Base-by-base conservation (phyloP, 2,113 vertebrate species). In the Myotis brandtii region DNA sequence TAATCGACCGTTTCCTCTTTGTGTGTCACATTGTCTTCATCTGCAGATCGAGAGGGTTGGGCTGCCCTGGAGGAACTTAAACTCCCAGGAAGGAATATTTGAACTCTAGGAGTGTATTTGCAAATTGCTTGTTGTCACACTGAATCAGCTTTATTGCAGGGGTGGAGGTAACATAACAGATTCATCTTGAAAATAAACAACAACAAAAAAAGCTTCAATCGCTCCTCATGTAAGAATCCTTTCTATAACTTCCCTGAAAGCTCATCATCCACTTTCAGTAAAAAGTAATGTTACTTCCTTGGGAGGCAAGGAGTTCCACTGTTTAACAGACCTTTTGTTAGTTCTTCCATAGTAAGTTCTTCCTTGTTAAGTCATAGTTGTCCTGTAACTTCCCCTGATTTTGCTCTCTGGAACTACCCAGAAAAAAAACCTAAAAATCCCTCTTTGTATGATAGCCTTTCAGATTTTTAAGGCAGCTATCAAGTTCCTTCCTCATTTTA, bases 351-450 rank as follows among this genome's bases (percentile, higher is more conserved):
- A 18, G 48, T n/a, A 87, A 95, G 86, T 52, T 70, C 93, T 95
- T 95, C 54, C 73, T 73, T 83, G 72, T 76, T 76, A 82, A 52
- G 32, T 89, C 73, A 62, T 23, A 73, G 54, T 86, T 96, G 70
- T 95, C 52, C 25, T 92, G 43, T 86, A 85, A 90, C 59, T 88
- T 90, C 76, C 64, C 84, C 62, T 69, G 56, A 64, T 81, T 86
- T 69, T 76, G 27, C 89, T 95, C 48, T 84, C 64, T 86, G 67
- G 21, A 93, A 90, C 43, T 79, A 91, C 34, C 2, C 6, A 66
- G 50, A 21, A 30, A 90, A 86, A 91, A 46, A 27, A 1, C 23
- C 27, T 32, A 18, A 66, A 86, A 81, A 87, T 56, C 59, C 59
- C 30, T 54, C 48, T 50, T 86, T 88, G n/a, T 70, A 48, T 82